Evolutionary conservation across 2,113 vertebrate species (phyloP), one percentile per base, ranked within the genome.

Genomic region (Lepus americanus): DNA sequence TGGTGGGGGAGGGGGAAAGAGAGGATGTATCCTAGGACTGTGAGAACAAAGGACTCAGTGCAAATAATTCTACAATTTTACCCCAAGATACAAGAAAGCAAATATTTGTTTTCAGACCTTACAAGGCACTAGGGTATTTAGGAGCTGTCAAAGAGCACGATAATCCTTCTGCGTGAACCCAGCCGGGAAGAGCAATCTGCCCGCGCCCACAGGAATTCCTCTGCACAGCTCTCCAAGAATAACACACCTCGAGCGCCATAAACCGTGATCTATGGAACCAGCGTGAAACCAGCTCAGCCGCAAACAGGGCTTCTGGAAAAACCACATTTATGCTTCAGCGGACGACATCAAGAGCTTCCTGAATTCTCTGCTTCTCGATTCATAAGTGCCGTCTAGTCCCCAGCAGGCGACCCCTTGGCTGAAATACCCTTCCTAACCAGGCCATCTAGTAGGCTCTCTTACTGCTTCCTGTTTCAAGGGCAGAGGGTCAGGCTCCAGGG

Each of bases 101-200:
- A 17, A 63, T 67, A 67, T 73, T 78, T 77, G 39, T 77, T 92
- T 90, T 94, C 86, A 95, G 85, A 87, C 20, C 6, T 81, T 36
- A 12, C 39, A 66, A 89, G 25, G 53, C 5, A 44, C 87, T 74
- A 11, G 44, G 3, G 14, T 27, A 72, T 49, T 94, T 53, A 29
- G 76, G 20, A 82, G 20, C 29, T 16, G 1, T 44, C 44, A 44
- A 44, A 6, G 44, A 8, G 44, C 44, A 44, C 55, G 70, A 29
- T 44, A 51, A 79, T 69, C 82, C 64, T 51, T 73, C 74, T 67
- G 25, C 9, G 36, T 6, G 9, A 61, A 90, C 53, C 36, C 76
- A 89, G 14, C 2, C 10, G 5, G 17, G 27, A 73, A 59, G 63
- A 63, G 22, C 20, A 16, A 33, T 36, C 36, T 1, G 11, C 29